A percentile compares a stretch with the other conserved stretches of the same genome.
phyloP scores from a whole-genome alignment of 2,797 vertebrate genomes.

The Aplochiton taeniatus region DNA sequence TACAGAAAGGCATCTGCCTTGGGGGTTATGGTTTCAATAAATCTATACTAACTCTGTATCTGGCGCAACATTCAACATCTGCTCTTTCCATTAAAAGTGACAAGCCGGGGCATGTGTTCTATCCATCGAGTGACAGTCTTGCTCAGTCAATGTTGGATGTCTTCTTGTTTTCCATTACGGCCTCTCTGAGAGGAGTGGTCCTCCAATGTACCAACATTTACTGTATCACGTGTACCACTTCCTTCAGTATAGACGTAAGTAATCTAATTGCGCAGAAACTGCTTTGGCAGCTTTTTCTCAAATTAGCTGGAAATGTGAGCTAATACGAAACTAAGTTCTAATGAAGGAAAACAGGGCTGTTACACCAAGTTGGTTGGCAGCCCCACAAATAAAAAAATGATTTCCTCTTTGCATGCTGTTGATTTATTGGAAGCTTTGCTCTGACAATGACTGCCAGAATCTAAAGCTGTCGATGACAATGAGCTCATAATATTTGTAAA shows the following conservation, averaged over 20 bases:
- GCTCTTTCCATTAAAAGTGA: too few relatives aligned
- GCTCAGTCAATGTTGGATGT: too few relatives aligned
- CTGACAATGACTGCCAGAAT: slow-evolving; percentile 70
- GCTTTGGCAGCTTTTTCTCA: slow-evolving; percentile 67
- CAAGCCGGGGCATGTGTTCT: too few relatives aligned
- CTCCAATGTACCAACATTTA: too few relatives aligned
- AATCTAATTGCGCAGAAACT: slow-evolving; percentile 62
- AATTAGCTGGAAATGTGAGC: slow-evolving; percentile 52
- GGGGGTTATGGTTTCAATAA: too few relatives aligned
- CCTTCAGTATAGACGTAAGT: slow-evolving; percentile 45
- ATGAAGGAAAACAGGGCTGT: slow-evolving; percentile 56
- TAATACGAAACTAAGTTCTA: slow-evolving; percentile 57
- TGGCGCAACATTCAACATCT: too few relatives aligned
- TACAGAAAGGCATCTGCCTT: too few relatives aligned
- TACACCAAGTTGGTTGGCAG: slow-evolving; percentile 55
- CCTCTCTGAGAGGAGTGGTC: too few relatives aligned
- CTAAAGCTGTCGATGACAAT: slow-evolving; percentile 73
- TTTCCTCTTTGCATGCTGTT: slow-evolving; percentile 63
- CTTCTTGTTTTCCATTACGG: too few relatives aligned
- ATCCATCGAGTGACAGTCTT: too few relatives aligned
- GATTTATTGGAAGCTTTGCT: slow-evolving; percentile 69
- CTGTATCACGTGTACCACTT: neutral
- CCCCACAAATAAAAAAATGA: slow-evolving; percentile 55
- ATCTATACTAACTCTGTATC: too few relatives aligned
- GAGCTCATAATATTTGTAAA: slow-evolving; percentile 55